Evolutionary conservation across 2,888 invertebrate species (phyloP).

Genomic region (Meta bourneti): DNA sequence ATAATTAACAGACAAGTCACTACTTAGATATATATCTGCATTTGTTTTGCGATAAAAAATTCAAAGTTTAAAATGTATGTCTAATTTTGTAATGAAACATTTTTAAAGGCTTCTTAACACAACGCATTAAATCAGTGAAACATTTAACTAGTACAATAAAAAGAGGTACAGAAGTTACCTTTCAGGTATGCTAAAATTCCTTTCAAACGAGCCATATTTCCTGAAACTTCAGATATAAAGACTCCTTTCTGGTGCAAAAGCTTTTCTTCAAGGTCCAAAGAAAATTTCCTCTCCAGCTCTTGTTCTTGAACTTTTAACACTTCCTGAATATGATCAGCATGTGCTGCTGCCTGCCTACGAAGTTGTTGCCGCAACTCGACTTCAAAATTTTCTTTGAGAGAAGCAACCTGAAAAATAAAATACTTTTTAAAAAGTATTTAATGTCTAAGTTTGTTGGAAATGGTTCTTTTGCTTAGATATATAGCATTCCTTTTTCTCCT

Average conservation of each 20-base stretch:
- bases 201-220: constrained; percentile 74
- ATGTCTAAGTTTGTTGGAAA: neutral
- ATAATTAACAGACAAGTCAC: too few relatives aligned
- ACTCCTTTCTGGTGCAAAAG: constrained; percentile 85
- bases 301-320: constrained; percentile 85
- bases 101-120: too few relatives aligned
- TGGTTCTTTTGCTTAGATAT: neutral
- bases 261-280: constrained; percentile 85
- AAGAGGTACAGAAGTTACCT: constrained; percentile 48
- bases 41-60: too few relatives aligned
- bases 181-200: constrained; percentile 75
- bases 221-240: constrained; percentile 85
- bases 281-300: constrained; percentile 82
- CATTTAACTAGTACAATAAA: too few relatives aligned
- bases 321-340: constrained; percentile 89
- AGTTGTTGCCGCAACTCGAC: constrained; percentile 88
- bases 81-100: too few relatives aligned
- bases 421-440: neutral
- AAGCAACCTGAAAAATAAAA: constrained; percentile 54
- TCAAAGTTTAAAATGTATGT: too few relatives aligned
- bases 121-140: too few relatives aligned
- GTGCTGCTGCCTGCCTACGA: constrained; percentile 91
- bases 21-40: too few relatives aligned
- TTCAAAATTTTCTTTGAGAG: constrained; percentile 82
- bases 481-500: neutral